phyloP scores from a whole-genome alignment of 2,888 invertebrate genomes.

The Andrena minutula region DNA sequence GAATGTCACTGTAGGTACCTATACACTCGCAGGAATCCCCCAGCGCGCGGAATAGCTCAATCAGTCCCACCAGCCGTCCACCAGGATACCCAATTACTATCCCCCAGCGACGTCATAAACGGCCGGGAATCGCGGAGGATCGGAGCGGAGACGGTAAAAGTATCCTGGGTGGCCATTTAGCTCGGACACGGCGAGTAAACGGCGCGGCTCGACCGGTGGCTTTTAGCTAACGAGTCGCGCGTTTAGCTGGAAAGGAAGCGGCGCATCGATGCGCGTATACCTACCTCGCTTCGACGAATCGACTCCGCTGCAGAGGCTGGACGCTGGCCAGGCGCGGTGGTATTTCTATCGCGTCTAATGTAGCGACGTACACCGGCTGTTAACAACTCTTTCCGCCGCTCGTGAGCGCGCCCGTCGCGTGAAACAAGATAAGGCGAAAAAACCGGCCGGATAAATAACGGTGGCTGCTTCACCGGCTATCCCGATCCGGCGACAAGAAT shows the following conservation, averaged over 20 bases:
- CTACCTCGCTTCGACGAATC: constrained; percentile 11
- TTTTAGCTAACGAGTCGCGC: constrained; percentile 36
- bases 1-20: no score
- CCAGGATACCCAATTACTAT: constrained; percentile 15
- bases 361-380: constrained; percentile 58
- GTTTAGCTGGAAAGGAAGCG: not conserved
- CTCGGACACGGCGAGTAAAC: constrained; percentile 15
- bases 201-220: constrained; percentile 30
- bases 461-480: constrained; percentile 41
- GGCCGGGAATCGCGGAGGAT: constrained; percentile 13
- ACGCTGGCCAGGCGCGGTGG: constrained; percentile 25
- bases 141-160: constrained; percentile 10
- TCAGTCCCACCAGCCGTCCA: constrained; percentile 5
- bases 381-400: constrained; percentile 67
- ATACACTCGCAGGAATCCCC: not conserved
- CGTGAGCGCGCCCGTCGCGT: constrained; percentile 58
- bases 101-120: constrained; percentile 4
- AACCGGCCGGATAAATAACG: constrained; percentile 67
- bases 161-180: constrained; percentile 24
- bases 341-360: constrained; percentile 61
- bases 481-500: constrained; percentile 55
- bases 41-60: constrained; percentile 20
- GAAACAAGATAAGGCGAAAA: constrained; percentile 69
- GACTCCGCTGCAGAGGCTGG: constrained; percentile 32
- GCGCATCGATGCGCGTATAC: not conserved